These are phyloP conservation scores for Lomographa bimaculata DNA, from an alignment of 2,888 invertebrate species.

Conservation along the genomic window DNA sequence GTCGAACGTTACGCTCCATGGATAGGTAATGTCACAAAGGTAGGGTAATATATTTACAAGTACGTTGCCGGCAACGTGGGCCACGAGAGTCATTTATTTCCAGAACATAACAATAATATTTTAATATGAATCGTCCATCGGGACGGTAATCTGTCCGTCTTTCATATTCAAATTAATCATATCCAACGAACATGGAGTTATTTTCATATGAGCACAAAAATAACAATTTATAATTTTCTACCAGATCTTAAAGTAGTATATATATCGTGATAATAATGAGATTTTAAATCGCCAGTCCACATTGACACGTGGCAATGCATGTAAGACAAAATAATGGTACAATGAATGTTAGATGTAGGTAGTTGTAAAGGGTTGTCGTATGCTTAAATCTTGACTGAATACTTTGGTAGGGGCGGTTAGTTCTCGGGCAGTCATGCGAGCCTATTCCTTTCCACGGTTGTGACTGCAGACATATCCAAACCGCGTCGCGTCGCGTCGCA, in stretches of 20 bases:
- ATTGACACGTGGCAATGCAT: slow-evolving; percentile 61
- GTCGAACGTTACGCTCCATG: slow-evolving; percentile 68
- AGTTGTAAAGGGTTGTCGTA: slow-evolving; percentile 62
- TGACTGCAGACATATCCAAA: slow-evolving; percentile 79
- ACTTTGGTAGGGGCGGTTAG: slow-evolving; percentile 47
- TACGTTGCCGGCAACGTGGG: slow-evolving; percentile 35
- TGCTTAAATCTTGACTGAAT: slow-evolving; percentile 68
- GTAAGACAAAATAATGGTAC: slow-evolving; percentile 72
- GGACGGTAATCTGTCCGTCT: slow-evolving; percentile 25
- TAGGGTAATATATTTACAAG: slow-evolving; percentile 33
- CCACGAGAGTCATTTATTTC: slow-evolving; percentile 32
- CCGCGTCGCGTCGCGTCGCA: slow-evolving; percentile 9
- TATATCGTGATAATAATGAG: slow-evolving; percentile 82
- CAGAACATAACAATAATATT: slow-evolving; percentile 25
- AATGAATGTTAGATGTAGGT: slow-evolving; percentile 72
- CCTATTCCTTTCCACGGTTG: slow-evolving; percentile 66
- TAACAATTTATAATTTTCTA: slow-evolving; percentile 72
- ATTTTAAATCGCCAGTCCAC: slow-evolving; percentile 70
- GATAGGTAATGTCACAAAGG: slow-evolving; percentile 67
- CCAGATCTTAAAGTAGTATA: slow-evolving; percentile 79
- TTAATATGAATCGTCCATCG: slow-evolving; percentile 19
- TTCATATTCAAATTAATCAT: slow-evolving; percentile 29
- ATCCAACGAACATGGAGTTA: slow-evolving; percentile 44
- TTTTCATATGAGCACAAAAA: slow-evolving; percentile 69
- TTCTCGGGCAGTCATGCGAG: slow-evolving; percentile 54